Evolutionary conservation across 2,113 vertebrate species (phyloP), one percentile per base, ranked within the genome.

Genomic region (Onychostruthus taczanowskii): DNA sequence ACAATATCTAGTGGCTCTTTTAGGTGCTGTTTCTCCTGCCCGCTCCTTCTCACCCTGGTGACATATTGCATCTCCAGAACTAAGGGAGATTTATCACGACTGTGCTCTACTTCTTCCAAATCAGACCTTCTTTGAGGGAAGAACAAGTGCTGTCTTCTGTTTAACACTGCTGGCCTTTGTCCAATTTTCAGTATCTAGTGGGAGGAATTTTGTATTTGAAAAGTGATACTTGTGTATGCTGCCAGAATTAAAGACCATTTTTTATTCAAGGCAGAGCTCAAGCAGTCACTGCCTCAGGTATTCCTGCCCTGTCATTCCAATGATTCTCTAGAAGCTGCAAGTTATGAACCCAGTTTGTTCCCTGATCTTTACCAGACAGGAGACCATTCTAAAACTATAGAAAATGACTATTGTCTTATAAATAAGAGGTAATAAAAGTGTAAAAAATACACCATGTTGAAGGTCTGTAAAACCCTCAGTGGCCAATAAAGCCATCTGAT

Each of bases 151-250:
- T 88, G 68, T n/a, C 33, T 91, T 84, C 56, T 7, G 3, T 69
- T 94, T 92, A 90, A 78, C 41, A 31, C 20, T 68, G 35, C 37
- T 93, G 61, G 52, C 41, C 41, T 72, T 92, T 89, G 44, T 43
- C 52, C 64, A 70, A 22, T 93, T 94, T 90, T 88, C 79, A 63
- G 7, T 86, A 90, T 75, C 47, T 70, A 75, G 39, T 53, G 58
- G 79, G 76, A 95, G 39, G 68, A 69, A 80, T 94, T 95, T 92
- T 86, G 16, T 80, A n/a, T 74, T 91, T 70, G 87, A 92, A 91
- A 91, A 78, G 39, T 56, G 59, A 21, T 70, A 35, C 28, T 86
- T 68, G 47, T 90, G 39, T 52, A 81, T 74, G 31, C 87, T 90
- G 35, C 26, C 63, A 83, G 70, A 93, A 79, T 95, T 81, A 72